These are phyloP conservation scores for Melanaphis sacchari DNA, from an alignment of 1,140 invertebrate genomes.

Conservation along the genomic window DNA sequence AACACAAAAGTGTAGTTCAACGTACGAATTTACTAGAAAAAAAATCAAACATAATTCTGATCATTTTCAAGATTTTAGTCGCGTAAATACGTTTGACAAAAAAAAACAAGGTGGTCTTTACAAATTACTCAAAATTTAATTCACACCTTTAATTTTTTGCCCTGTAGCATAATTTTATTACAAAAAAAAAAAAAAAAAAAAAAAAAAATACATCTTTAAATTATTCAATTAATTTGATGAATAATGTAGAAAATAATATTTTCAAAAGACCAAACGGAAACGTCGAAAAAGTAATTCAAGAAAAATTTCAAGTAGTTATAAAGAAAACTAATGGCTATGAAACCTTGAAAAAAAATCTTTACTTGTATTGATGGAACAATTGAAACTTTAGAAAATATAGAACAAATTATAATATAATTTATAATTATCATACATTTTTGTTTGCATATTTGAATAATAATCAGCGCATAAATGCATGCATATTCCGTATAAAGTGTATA, in stretches of 20 bases:
- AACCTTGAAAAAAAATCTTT: not conserved
- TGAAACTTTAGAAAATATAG: not conserved
- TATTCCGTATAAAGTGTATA: no score
- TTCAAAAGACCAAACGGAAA: not conserved
- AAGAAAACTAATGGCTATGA: slow-evolving; percentile 8
- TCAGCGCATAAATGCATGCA: no score
- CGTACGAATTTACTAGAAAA: not conserved
- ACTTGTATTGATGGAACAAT: not conserved
- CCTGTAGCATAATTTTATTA: not conserved
- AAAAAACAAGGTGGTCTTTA: not conserved
- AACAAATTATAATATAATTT: no score
- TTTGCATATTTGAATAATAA: no score
- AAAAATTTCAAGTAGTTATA: not conserved
- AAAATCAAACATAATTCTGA: not conserved
- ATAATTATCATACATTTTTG: no score
- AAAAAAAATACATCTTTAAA: not conserved
- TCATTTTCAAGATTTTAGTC: not conserved
- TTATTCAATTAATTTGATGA: not conserved
- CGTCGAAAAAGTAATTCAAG: not conserved
- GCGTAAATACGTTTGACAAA: not conserved
- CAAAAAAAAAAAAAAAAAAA: no score
- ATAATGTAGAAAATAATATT: not conserved
- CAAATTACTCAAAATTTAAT: not conserved
- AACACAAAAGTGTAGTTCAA: slow-evolving; percentile 3
- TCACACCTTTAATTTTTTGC: not conserved